Evolutionary conservation across 2,797 vertebrate species (phyloP), one percentile per base, ranked within the genome.

Genomic region (Numenius phaeopus): DNA sequence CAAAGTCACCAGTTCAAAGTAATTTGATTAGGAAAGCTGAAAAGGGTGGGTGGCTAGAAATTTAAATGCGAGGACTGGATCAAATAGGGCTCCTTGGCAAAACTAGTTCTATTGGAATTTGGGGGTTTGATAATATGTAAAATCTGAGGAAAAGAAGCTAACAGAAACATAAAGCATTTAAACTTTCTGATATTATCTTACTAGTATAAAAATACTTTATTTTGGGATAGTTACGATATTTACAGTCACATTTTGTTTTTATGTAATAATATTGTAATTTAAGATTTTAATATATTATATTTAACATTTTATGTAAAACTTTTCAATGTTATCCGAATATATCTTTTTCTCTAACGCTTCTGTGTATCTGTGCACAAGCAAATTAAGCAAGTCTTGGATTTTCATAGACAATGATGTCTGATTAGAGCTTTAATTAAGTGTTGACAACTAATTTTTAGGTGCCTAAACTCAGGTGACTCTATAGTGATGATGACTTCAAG

Each of bases 91-190:
- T 73, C 11, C 44, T 29, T 78, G 17, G 5, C 27, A 83, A 83
- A 83, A 83, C 2, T 11, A 47, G 2, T 58, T 87, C 7, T 69
- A 7, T 3, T 54, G 7, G 32, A 73, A 66, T 37, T 66, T 47
- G 2, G 1, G 6, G 4, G 13, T 62, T 70, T 73, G 18, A 65
- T 7, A 76, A 65, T 22, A 34, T 1, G 3, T n/a, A 59, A 79
- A 44, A 21, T 87, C 66, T 21, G 3, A 2, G 4, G 1, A 2
- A 0, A 8, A 39, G 77, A 40, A 4, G 3, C 7, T 50, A 58
- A 37, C 1, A 65, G 34, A 72, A 66, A 3, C 12, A 46, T 3
- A 47, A n/a, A 65, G 2, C 3, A 40, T 65, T 84, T 84, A 72
- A 16, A 79, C 4, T 50, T 59, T 19, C 15, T 84, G 18, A 22